Evolutionary conservation across 2,888 invertebrate genomes (phyloP).

Genomic region (Pterobdella sp.): DNA sequence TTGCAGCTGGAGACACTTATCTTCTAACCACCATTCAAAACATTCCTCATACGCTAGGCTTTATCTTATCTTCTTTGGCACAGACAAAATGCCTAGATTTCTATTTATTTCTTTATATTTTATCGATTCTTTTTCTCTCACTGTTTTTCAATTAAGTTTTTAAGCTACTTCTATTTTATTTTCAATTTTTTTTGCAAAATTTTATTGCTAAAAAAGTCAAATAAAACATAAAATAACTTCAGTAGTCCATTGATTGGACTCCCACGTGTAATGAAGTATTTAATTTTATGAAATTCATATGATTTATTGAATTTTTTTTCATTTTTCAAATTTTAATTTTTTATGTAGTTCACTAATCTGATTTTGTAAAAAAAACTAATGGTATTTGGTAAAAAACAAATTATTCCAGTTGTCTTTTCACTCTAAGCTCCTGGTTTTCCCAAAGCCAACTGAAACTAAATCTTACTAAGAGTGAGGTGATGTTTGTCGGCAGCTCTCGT

Average conservation of each 20-base stretch:
- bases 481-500: too few relatives aligned
- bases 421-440: too few relatives aligned
- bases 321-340: too few relatives aligned
- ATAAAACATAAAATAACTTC: not conserved
- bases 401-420: too few relatives aligned
- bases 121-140: not conserved
- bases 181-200: not conserved
- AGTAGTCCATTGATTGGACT: not conserved
- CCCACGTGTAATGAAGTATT: too few relatives aligned
- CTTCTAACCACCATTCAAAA: not conserved
- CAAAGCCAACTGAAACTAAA: too few relatives aligned
- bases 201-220: not conserved
- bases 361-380: too few relatives aligned
- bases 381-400: too few relatives aligned
- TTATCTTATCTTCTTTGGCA: constrained; percentile 13
- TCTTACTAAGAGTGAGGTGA: too few relatives aligned
- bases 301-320: too few relatives aligned
- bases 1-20: constrained; percentile 2
- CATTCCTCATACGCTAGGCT: not conserved
- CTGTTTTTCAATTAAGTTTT: not conserved
- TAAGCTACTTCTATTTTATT: not conserved
- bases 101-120: constrained; percentile 8
- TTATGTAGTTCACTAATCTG: too few relatives aligned
- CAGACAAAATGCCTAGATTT: constrained; percentile 11
- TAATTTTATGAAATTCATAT: too few relatives aligned